Evolutionary conservation across 2,888 invertebrate species (phyloP), one percentile per base, ranked within the genome.

Genomic region (Epistrophella euchroma): DNA sequence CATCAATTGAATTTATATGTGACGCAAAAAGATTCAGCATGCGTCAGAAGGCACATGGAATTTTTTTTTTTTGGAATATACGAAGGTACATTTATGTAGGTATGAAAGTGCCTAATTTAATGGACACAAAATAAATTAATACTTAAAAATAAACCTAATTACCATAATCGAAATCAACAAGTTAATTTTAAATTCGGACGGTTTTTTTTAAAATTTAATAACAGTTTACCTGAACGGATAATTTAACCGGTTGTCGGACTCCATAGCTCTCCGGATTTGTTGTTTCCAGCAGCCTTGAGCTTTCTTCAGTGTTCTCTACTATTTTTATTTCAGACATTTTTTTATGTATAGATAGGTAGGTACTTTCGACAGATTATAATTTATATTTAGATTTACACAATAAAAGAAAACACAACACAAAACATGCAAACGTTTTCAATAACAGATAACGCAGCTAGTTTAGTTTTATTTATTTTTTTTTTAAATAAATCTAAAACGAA

Each of bases 181-280:
- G 56, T 58, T 56, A 70, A 55, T 70, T 70, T 47, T 32, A 43
- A 56, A 56, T 45, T 56, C 15, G 5, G 25, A 43, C 15, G 13
- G 58, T 66, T 25, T 74, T 64, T 32, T 40, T 56, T 52, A 81
- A 56, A 62, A 60, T 45, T n/a, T 45, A 79, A 84, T 50, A 47
- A 77, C 70, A 60, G 72, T 75, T 58, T 76, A 68, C 68, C 35
- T 43, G 28, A 88, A 87, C 87, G 74, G 85, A 89, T 86, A 89
- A 84, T 80, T 91, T 91, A 68, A 92, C 91, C 90, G 91, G 90
- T 90, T 90, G 90, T 64, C 90, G 89, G 73, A 91, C 91, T 76
- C 91, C 91, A 89, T 91, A 91, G 84, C 90, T 90, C 88, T 89
- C 91, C 37, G 90, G 91, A 87, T 90, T 91, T 37, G 88, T 90